phyloP scores from a whole-genome alignment of 2,888 invertebrate genomes.

The Labia minor region DNA sequence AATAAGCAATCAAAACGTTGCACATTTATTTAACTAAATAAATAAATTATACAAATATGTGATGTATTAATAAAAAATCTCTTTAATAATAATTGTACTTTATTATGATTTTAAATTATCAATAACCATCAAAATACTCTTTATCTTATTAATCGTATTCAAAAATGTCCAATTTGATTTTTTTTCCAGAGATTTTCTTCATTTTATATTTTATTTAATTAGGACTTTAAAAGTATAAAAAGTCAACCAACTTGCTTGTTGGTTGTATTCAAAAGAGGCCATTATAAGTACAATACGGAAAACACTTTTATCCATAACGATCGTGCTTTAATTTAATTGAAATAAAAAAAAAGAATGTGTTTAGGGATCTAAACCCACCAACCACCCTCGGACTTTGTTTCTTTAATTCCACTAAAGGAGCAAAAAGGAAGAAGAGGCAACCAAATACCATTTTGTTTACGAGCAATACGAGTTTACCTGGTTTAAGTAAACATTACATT shows the following conservation, averaged over 20 bases:
- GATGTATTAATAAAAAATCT: no score
- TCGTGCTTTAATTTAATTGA: constrained; percentile 2
- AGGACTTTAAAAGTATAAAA: neutral
- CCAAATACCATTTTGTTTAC: neutral
- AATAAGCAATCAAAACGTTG: no score
- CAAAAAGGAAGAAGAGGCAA: neutral
- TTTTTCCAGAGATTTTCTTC: no score
- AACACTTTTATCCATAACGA: neutral
- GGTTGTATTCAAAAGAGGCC: neutral
- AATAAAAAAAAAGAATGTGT: neutral
- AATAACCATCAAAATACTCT: no score
- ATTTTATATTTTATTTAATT: neutral
- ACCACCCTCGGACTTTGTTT: neutral
- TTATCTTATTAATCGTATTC: no score
- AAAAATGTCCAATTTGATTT: no score
- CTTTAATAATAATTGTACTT: no score
- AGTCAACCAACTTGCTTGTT: neutral
- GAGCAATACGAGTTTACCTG: neutral
- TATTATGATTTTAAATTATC: no score
- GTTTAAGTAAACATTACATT: neutral
- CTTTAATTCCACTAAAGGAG: neutral
- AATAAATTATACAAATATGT: no score
- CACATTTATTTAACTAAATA: no score
- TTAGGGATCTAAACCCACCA: no score
- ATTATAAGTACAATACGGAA: neutral